A percentile compares a stretch with the other conserved stretches of the same genome.
phyloP scores from a whole-genome alignment of 2,888 invertebrate species.

The Muscina levida region DNA sequence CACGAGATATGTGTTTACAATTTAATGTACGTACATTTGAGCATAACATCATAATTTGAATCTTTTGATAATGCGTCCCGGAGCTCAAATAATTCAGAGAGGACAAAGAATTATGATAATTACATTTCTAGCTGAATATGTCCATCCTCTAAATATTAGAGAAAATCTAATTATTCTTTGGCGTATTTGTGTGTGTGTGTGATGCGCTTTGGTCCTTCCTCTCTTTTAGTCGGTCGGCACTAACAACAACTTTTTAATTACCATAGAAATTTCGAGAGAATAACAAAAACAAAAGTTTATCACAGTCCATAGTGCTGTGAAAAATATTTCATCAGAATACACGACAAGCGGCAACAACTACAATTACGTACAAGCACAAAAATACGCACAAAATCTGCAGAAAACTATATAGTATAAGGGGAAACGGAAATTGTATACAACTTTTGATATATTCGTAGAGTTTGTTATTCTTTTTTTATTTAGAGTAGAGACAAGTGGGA shows the following conservation, averaged over 20 bases:
- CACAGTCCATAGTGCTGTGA: not conserved
- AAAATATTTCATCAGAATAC: constrained; percentile 3
- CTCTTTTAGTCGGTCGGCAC: constrained; percentile 32
- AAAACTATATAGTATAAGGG: not conserved
- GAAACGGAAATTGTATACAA: constrained; percentile 43
- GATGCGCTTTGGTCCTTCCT: not conserved
- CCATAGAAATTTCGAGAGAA: constrained; percentile 21
- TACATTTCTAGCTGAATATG: constrained; percentile 25
- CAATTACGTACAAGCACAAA: not conserved
- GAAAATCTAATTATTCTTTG: constrained; percentile 38
- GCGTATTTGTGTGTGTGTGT: no score
- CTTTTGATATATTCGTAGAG: constrained; percentile 36
- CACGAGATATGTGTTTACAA: constrained; percentile 29
- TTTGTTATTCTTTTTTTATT: constrained; percentile 5
- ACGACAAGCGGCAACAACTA: constrained; percentile 3
- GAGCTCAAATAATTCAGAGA: not conserved
- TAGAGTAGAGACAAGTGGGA: not conserved
- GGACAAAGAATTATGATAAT: constrained; percentile 20
- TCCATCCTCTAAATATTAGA: not conserved
- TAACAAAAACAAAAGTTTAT: constrained; percentile 11
- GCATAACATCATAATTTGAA: constrained; percentile 7
- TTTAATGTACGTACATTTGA: constrained; percentile 39
- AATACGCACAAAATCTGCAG: not conserved
- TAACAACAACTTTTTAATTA: constrained; percentile 61
- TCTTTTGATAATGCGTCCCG: not conserved